Percentiles rank a stretch among this genome's conserved stretches.
phyloP scores from a whole-genome alignment of 2,797 vertebrate genomes.

The Chaunax sp. region DNA sequence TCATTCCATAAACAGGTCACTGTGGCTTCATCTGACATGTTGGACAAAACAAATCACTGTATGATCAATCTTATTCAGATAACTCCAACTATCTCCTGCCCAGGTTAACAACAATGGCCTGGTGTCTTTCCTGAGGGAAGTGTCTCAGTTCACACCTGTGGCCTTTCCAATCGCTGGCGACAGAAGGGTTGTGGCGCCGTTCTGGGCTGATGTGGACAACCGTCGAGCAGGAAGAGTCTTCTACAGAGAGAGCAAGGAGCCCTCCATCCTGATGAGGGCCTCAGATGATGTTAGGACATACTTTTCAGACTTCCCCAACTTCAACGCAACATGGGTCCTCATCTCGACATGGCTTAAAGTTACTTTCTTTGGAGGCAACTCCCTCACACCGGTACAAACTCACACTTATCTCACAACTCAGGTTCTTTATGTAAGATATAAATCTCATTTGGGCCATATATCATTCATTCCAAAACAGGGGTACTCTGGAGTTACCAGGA shows the following conservation, averaged over 20 bases:
- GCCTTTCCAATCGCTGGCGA: constrained; percentile 97
- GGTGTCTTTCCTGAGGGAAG: constrained; percentile 96
- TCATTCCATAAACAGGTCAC: constrained; percentile 25
- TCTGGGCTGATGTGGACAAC: constrained; percentile 98
- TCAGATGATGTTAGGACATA: constrained; percentile 86
- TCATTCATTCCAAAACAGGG: constrained; percentile 1
- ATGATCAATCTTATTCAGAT: constrained; percentile 1
- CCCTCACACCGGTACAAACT: constrained; percentile 88
- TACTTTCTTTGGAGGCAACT: constrained; percentile 95
- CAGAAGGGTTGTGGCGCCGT: constrained; percentile 93
- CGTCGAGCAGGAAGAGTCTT: constrained; percentile 90
- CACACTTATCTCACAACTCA: background rate
- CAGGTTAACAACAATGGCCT: constrained; percentile 99
- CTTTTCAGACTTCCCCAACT: constrained; percentile 90
- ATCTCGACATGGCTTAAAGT: constrained; percentile 94
- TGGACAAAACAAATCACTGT: background rate
- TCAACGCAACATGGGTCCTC: constrained; percentile 92
- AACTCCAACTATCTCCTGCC: constrained; percentile 9
- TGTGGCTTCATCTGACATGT: constrained; percentile 26
- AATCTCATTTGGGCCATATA: background rate
- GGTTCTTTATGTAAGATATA: background rate
- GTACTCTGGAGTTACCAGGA: background rate
- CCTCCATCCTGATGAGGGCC: constrained; percentile 83
- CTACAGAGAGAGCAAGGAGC: constrained; percentile 90
- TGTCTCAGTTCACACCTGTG: constrained; percentile 96